These are phyloP conservation scores for Drosophila rubida DNA, from an alignment of 2,888 invertebrate species.

Conservation along the genomic window DNA sequence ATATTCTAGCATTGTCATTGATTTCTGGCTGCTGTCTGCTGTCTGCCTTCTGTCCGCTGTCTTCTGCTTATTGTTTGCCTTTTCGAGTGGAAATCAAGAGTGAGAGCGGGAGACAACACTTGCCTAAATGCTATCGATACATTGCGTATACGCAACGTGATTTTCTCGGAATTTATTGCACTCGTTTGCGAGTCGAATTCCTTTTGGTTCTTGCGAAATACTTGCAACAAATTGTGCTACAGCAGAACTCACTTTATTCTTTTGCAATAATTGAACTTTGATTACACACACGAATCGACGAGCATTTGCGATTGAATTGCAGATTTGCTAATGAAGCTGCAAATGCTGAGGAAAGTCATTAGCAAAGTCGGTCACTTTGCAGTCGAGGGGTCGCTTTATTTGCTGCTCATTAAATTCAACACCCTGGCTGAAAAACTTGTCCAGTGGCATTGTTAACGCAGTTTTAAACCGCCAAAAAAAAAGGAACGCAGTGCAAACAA, in stretches of 20 bases:
- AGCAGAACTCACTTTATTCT: too few species aligned
- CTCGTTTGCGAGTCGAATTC: background rate
- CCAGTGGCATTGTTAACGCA: conserved; percentile 58
- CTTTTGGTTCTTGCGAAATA: background rate
- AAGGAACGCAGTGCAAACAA: conserved; percentile 7
- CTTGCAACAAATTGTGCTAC: too few species aligned
- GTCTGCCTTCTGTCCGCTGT: background rate
- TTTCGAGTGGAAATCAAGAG: background rate
- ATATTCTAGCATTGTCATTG: conserved; percentile 2
- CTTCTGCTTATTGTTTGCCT: background rate
- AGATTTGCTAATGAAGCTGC: conserved; percentile 21
- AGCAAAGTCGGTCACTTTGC: conserved; percentile 49
- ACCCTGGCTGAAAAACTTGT: conserved; percentile 56
- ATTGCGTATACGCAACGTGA: background rate
- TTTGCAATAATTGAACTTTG: conserved; percentile 22
- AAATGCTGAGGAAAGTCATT: conserved; percentile 45
- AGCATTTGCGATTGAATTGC: conserved; percentile 8
- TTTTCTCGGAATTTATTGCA: background rate
- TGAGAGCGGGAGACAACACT: background rate
- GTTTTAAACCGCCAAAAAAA: conserved; percentile 38
- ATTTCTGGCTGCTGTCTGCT: background rate
- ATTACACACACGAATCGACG: conserved; percentile 7
- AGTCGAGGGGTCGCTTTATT: conserved; percentile 42
- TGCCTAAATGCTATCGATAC: background rate
- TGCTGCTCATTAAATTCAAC: conserved; percentile 64